phyloP scores from a whole-genome alignment of 2,888 invertebrate genomes.

The Cynaeus angustus region DNA sequence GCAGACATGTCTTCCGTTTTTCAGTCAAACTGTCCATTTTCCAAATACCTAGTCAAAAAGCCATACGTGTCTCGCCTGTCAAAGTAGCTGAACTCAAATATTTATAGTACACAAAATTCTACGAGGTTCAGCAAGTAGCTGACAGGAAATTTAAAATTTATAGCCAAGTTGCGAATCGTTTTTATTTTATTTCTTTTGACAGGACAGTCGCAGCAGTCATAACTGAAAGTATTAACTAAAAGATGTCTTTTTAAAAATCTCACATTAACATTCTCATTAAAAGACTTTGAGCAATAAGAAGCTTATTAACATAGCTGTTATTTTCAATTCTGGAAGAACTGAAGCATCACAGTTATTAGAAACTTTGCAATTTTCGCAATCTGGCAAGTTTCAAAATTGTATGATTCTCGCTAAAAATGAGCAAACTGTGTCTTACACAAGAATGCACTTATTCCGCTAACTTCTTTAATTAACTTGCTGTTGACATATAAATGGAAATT shows the following conservation, averaged over 20 bases:
- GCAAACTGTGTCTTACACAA: constrained; percentile 67
- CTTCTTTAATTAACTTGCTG: constrained; percentile 71
- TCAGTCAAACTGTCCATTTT: constrained; percentile 65
- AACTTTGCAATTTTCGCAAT: constrained; percentile 39
- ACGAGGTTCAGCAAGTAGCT: constrained; percentile 58
- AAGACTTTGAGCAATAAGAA: too few species aligned
- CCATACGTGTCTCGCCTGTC: constrained; percentile 59
- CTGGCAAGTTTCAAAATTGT: constrained; percentile 57
- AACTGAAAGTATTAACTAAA: background rate
- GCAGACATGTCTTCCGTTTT: constrained; percentile 63
- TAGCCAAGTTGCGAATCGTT: constrained; percentile 43
- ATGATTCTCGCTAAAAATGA: constrained; percentile 60
- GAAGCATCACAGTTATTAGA: constrained; percentile 19
- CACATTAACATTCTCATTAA: too few species aligned
- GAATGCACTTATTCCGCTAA: constrained; percentile 71
- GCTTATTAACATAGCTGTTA: background rate
- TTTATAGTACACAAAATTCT: constrained; percentile 58
- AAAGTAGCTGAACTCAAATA: constrained; percentile 56
- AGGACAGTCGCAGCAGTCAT: background rate
- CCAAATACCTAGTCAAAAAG: constrained; percentile 66
- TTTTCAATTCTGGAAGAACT: background rate
- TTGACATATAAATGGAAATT: constrained; percentile 70
- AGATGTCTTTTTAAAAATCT: too few species aligned
- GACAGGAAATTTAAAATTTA: constrained; percentile 60
- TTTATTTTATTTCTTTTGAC: constrained; percentile 32